phyloP scores from a whole-genome alignment of 2,888 invertebrate species.

The Odontocerum albicorne region DNA sequence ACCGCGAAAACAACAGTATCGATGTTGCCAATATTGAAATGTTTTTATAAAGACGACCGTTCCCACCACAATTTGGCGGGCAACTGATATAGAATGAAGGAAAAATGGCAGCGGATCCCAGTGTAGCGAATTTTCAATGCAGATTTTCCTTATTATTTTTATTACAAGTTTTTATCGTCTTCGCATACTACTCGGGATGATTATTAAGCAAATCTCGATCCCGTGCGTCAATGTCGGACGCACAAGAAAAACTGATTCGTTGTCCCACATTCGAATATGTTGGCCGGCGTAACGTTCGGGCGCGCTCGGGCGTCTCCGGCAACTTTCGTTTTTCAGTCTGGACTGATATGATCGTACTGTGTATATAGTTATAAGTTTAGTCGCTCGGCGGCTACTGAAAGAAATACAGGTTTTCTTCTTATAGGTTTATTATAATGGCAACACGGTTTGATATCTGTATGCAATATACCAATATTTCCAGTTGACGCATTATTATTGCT shows the following conservation, averaged over 20 bases:
- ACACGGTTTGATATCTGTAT: too few species aligned
- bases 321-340: conserved; percentile 58
- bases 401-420: conserved; percentile 13
- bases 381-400: conserved; percentile 11
- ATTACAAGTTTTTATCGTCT: conserved; percentile 13
- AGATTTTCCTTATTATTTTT: conserved; percentile 16
- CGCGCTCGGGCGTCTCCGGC: conserved; percentile 50
- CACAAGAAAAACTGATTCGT: conserved; percentile 50
- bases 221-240: conserved; percentile 48
- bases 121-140: conserved; percentile 24
- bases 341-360: conserved; percentile 38
- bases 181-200: conserved; percentile 4
- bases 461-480: too few species aligned
- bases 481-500: too few species aligned
- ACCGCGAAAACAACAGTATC: too few species aligned
- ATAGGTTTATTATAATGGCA: too few species aligned
- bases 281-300: conserved; percentile 46
- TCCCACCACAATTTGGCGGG: conserved; percentile 10
- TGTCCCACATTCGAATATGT: conserved; percentile 66
- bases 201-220: conserved; percentile 8
- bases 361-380: conserved; percentile 43
- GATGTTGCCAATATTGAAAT: too few species aligned
- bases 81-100: conserved; percentile 21
- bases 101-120: conserved; percentile 22
- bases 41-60: too few species aligned